Conservation (phyloP, 2,797 vertebrate genomes). For the Enteromius viviparus region DNA sequence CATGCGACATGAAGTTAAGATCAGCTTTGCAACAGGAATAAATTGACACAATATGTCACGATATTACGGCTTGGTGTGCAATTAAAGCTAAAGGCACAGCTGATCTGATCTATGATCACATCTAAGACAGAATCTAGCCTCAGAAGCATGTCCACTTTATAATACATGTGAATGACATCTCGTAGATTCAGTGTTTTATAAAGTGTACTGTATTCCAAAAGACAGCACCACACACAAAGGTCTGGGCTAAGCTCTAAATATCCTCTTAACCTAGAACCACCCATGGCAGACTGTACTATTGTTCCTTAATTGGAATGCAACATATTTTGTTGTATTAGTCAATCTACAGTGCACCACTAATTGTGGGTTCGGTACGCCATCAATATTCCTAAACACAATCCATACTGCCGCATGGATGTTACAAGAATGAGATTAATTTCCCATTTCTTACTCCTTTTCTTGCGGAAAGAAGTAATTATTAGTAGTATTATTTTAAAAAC, state of each 20-base stretch:
- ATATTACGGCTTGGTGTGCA: not conserved
- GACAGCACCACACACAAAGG: not conserved
- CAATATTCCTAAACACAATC: constrained; percentile 16
- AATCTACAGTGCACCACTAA: constrained; percentile 14
- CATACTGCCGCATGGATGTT: not conserved
- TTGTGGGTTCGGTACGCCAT: constrained; percentile 4
- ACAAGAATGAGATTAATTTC: constrained; percentile 26
- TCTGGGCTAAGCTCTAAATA: constrained; percentile 18
- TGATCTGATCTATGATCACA: not conserved
- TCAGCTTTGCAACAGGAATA: not conserved
- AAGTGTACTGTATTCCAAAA: constrained; percentile 6
- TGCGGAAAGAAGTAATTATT: constrained; percentile 49
- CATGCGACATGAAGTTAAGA: not conserved
- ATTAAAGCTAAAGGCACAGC: not conserved
- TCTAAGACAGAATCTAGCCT: not conserved
- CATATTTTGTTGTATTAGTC: constrained; percentile 33
- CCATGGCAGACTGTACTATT: constrained; percentile 23
- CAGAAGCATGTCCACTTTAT: not conserved
- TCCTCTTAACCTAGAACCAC: constrained; percentile 11
- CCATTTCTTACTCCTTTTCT: constrained; percentile 23
- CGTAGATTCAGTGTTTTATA: not conserved
- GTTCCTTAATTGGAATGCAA: constrained; percentile 36
- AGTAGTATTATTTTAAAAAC: constrained; percentile 49
- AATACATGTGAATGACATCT: not conserved
- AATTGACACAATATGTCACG: not conserved